Evolutionary conservation across 2,888 invertebrate genomes (phyloP).

Genomic region (Clivina fossor): DNA sequence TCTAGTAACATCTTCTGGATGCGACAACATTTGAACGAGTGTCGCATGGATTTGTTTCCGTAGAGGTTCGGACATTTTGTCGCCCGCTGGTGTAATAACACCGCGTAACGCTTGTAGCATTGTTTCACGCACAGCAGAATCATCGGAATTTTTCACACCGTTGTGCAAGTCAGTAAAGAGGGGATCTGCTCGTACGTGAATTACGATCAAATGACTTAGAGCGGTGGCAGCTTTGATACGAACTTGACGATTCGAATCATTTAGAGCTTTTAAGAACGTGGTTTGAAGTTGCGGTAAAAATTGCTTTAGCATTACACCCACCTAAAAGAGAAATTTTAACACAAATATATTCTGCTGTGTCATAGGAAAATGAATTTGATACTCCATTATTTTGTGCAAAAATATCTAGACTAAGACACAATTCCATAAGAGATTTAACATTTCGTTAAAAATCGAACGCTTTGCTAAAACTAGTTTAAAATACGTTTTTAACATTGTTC

Average conservation of each 20-base stretch:
- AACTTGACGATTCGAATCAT: slow-evolving; percentile 85
- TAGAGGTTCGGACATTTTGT: slow-evolving; percentile 83
- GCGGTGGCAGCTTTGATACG: slow-evolving; percentile 88
- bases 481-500: too few relatives aligned
- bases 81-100: slow-evolving; percentile 80
- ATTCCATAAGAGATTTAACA: too few relatives aligned
- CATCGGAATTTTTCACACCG: slow-evolving; percentile 81
- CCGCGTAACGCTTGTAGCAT: slow-evolving; percentile 88
- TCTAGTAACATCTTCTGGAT: slow-evolving; percentile 79
- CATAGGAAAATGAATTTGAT: too few relatives aligned
- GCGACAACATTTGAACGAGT: slow-evolving; percentile 67
- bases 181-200: slow-evolving; percentile 92
- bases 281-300: slow-evolving; percentile 98
- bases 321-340: slow-evolving; percentile 58
- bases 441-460: too few relatives aligned
- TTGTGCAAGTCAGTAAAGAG: slow-evolving; percentile 92
- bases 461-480: too few relatives aligned
- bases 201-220: slow-evolving; percentile 82
- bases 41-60: slow-evolving; percentile 73
- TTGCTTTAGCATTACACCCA: slow-evolving; percentile 92
- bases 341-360: too few relatives aligned
- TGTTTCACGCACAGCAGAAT: slow-evolving; percentile 86
- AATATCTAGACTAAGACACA: too few relatives aligned
- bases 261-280: slow-evolving; percentile 93
- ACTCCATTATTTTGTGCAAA: too few relatives aligned